Conservation (phyloP, 2,113 vertebrate species). For the Malaclemys terrapin region DNA sequence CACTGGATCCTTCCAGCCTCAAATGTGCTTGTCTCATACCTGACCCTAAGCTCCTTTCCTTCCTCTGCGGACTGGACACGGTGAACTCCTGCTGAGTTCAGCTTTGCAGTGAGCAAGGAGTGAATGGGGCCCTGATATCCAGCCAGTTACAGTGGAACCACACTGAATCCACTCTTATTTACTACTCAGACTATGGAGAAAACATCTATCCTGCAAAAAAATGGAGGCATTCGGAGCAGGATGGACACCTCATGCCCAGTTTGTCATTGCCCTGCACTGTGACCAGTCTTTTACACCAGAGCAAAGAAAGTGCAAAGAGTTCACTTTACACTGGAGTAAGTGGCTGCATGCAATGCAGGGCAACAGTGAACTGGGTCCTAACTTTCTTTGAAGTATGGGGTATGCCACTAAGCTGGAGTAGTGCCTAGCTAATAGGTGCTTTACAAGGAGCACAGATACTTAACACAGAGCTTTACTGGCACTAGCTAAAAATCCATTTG, state of each 20-base stretch:
- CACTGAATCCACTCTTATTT: not conserved
- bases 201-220: not conserved
- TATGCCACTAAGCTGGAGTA: too few species aligned
- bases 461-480: too few species aligned
- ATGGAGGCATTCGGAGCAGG: not conserved
- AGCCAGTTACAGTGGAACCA: not conserved
- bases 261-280: fast-evolving
- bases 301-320: not conserved
- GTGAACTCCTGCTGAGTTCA: not conserved
- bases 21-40: not conserved
- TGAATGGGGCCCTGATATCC: not conserved
- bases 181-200: not conserved
- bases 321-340: too few species aligned
- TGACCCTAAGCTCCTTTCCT: not conserved
- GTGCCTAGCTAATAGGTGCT: too few species aligned
- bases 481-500: too few species aligned
- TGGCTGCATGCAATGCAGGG: too few species aligned
- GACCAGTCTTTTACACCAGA: not conserved
- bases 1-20: not conserved
- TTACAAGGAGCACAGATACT: too few species aligned
- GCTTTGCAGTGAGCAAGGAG: not conserved
- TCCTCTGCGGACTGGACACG: not conserved
- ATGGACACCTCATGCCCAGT: not conserved
- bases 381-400: too few species aligned
- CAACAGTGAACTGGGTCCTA: too few species aligned